phyloP scores from a whole-genome alignment of 2,888 invertebrate species.

The Macrosiphum euphorbiae region DNA sequence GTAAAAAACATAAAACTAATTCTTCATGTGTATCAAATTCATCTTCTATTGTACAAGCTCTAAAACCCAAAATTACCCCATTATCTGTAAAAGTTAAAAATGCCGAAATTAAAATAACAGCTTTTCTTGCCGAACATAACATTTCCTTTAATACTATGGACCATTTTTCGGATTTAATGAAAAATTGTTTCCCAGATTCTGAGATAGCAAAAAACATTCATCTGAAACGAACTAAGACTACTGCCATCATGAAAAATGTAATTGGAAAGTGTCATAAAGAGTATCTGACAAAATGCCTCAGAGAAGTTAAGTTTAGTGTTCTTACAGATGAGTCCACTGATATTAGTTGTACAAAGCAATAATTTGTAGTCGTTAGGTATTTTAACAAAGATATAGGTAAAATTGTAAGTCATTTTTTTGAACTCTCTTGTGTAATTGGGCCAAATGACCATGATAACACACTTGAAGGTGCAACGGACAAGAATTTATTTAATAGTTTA shows the following conservation, averaged over 20 bases:
- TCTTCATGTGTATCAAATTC: background rate
- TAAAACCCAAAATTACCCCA: background rate
- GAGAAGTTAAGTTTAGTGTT: background rate
- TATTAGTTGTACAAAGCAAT: no score
- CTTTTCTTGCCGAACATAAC: background rate
- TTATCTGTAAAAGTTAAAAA: background rate
- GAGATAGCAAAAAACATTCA: no score
- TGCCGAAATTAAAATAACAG: background rate
- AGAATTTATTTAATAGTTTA: slow-evolving; percentile 36
- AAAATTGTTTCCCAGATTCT: background rate
- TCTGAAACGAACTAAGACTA: no score
- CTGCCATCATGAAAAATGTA: background rate
- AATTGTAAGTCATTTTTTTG: no score
- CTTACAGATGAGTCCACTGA: background rate
- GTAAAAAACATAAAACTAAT: background rate
- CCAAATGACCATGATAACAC: background rate
- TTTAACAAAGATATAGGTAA: no score
- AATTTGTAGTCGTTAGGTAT: no score
- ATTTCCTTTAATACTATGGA: slow-evolving; percentile 1
- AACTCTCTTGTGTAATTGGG: no score
- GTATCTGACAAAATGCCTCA: background rate
- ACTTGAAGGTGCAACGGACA: slow-evolving; percentile 3
- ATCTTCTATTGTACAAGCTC: background rate
- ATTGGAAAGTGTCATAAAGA: background rate
- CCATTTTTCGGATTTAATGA: background rate